phyloP scores from a whole-genome alignment of 2,888 invertebrate species.

The Pecten maximus region DNA sequence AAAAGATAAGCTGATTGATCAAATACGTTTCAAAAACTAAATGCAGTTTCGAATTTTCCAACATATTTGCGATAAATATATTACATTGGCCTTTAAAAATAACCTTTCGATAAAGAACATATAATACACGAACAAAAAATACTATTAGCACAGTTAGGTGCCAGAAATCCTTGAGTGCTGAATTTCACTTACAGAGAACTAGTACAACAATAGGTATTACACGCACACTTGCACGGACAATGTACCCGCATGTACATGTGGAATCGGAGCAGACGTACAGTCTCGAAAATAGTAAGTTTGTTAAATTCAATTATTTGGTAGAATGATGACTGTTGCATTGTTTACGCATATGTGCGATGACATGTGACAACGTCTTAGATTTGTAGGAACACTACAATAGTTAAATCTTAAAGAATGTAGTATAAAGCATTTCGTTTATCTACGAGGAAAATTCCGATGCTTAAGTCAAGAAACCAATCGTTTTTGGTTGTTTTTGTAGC shows the following conservation, averaged over 20 bases:
- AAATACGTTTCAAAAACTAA: neutral
- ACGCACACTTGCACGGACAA: neutral
- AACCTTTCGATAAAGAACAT: neutral
- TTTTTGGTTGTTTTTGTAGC: too few species aligned
- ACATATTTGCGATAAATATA: neutral
- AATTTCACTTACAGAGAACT: neutral
- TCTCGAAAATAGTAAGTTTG: neutral
- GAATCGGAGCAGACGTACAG: neutral
- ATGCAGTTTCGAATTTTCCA: constrained; percentile 8
- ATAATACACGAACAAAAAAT: neutral
- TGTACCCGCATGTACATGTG: neutral
- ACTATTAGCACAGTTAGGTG: neutral
- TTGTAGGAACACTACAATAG: too few species aligned
- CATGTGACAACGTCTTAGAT: too few species aligned
- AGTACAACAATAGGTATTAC: neutral
- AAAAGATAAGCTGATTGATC: neutral
- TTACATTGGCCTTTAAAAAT: neutral
- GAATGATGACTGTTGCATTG: neutral
- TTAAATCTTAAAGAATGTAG: too few species aligned
- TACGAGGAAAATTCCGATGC: too few species aligned
- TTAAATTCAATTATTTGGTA: neutral
- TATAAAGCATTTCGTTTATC: too few species aligned
- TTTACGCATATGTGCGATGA: neutral
- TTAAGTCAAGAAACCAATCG: too few species aligned
- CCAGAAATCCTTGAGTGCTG: neutral